A percentile compares a stretch with the other conserved stretches of the same genome.
phyloP scores from a whole-genome alignment of 1,140 invertebrate species.

The Ridgeia piscesae region DNA sequence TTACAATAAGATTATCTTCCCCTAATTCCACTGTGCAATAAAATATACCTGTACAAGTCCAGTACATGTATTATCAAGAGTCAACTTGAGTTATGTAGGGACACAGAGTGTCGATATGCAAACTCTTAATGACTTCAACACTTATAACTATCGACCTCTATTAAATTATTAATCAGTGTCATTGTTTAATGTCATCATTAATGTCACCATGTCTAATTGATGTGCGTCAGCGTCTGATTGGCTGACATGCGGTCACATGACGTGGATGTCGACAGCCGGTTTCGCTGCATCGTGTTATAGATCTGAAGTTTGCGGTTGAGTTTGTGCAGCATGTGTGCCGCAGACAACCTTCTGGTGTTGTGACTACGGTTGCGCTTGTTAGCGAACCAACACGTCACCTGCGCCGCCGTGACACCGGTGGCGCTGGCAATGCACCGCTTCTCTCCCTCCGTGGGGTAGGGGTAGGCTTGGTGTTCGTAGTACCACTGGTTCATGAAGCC shows the following conservation, averaged over 20 bases:
- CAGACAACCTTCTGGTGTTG: not conserved
- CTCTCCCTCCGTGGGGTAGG: constrained; percentile 19
- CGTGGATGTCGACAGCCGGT: not conserved
- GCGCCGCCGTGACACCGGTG: constrained; percentile 11
- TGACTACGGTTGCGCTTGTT: constrained; percentile 24
- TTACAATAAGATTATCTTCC: not conserved
- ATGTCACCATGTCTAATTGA: not conserved
- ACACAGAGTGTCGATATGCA: not conserved
- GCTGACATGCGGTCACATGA: not conserved
- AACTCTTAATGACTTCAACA: too few species aligned
- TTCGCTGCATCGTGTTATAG: not conserved
- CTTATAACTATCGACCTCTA: too few species aligned
- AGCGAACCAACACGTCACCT: constrained; percentile 21
- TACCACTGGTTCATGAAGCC: constrained; percentile 20
- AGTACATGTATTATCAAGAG: not conserved
- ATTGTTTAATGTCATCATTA: not conserved
- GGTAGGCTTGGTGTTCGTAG: constrained; percentile 11
- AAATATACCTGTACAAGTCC: not conserved
- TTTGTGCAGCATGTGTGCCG: constrained; percentile 7
- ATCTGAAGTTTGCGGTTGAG: constrained; percentile 12
- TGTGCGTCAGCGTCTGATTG: not conserved
- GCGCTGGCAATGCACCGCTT: constrained; percentile 1
- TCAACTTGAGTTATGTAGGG: not conserved
- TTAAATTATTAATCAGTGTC: not conserved
- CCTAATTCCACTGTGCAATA: not conserved